Evolutionary conservation across 2,888 invertebrate species (phyloP).

Genomic region (Drosophila lutescens): DNA sequence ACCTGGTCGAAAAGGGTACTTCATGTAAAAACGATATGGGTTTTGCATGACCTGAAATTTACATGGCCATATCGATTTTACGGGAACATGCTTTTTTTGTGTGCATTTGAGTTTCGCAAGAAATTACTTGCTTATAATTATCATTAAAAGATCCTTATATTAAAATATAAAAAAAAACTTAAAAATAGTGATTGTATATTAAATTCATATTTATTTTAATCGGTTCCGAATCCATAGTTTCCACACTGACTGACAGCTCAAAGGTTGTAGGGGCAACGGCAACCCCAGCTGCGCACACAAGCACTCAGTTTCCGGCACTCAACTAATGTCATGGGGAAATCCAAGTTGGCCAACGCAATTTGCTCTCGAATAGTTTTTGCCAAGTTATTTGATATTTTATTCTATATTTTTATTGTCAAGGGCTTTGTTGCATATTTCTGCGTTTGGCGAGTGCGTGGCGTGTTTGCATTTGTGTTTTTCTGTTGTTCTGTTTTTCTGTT

Average conservation of each 20-base stretch:
- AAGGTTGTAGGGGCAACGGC: constrained; percentile 4
- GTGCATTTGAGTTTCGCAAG: no score
- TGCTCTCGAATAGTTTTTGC: constrained; percentile 47
- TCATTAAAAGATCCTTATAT: no score
- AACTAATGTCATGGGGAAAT: constrained; percentile 52
- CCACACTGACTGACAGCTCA: constrained; percentile 1
- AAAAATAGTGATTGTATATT: no score
- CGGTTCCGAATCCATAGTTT: not conserved
- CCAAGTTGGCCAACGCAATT: constrained; percentile 39
- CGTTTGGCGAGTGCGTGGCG: constrained; percentile 40
- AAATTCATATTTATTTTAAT: not conserved
- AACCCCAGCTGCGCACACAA: constrained; percentile 16
- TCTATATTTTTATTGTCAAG: constrained; percentile 54
- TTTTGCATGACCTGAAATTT: no score
- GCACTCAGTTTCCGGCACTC: constrained; percentile 33
- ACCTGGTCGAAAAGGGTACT: no score
- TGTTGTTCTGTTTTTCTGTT: constrained; percentile 64
- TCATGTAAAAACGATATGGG: no score
- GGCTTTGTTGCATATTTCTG: constrained; percentile 58
- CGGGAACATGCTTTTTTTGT: no score
- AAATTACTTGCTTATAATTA: no score
- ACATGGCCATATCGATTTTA: no score
- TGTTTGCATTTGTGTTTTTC: constrained; percentile 59
- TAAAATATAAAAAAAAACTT: no score
- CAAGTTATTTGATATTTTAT: constrained; percentile 71